Evolutionary conservation across 1,140 invertebrate genomes (phyloP).

Genomic region (Saxidomus purpurata): DNA sequence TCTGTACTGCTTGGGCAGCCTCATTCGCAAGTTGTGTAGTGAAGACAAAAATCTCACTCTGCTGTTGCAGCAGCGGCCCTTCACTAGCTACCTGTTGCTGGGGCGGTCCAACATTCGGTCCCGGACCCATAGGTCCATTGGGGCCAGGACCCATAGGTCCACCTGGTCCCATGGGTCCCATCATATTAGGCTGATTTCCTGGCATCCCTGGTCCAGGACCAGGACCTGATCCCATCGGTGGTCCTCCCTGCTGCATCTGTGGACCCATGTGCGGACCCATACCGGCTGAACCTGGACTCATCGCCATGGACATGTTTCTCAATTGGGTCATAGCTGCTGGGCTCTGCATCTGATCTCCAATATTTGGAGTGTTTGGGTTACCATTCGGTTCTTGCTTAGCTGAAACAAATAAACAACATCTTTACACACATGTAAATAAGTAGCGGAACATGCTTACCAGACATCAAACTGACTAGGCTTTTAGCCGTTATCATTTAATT

Average conservation of each 20-base stretch:
- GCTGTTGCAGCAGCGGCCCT: conserved; percentile 91
- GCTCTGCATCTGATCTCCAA: conserved; percentile 43
- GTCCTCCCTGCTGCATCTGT: conserved; percentile 22
- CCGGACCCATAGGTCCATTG: conserved; percentile 38
- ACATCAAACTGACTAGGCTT: too few species aligned
- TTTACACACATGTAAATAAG: too few species aligned
- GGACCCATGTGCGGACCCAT: conserved; percentile 28
- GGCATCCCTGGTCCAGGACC: neutral
- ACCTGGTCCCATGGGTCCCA: conserved; percentile 16
- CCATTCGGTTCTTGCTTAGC: conserved; percentile 56
- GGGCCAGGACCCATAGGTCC: conserved; percentile 32
- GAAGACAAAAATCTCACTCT: conserved; percentile 99
- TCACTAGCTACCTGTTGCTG: conserved; percentile 69
- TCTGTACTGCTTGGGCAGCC: conserved; percentile 96
- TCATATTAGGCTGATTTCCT: neutral
- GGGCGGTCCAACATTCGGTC: conserved; percentile 38
- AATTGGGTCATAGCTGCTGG: conserved; percentile 9
- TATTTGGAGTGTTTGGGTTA: conserved; percentile 49
- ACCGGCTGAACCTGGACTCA: conserved; percentile 52
- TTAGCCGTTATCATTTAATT: too few species aligned
- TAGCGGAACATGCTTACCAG: too few species aligned
- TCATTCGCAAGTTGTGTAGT: conserved; percentile 97
- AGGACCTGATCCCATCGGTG: conserved; percentile 38
- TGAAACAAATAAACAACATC: neutral
- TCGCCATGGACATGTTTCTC: conserved; percentile 47